Conservation (phyloP, 2,113 vertebrate species). For the Chauna torquata region DNA sequence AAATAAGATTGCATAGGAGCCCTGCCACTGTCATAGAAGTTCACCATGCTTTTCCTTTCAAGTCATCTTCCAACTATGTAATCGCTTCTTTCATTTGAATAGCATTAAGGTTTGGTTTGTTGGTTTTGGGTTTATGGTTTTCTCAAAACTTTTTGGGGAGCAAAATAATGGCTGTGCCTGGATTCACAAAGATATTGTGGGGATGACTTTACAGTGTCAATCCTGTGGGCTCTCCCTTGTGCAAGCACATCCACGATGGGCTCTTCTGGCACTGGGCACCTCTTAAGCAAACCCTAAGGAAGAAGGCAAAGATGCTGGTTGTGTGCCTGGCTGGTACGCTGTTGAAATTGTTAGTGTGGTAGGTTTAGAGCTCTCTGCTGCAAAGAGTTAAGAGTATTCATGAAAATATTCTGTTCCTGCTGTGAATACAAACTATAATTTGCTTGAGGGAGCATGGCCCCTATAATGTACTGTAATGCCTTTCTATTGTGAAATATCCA, state of each 20-base stretch:
- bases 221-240: background rate
- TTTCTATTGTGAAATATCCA: slow-evolving; percentile 66
- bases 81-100: slow-evolving; percentile 17
- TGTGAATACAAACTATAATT: background rate
- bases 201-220: background rate
- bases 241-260: fast-evolving
- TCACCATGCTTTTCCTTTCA: background rate
- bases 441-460: background rate
- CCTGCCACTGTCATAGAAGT: slow-evolving; percentile 9
- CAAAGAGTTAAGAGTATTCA: background rate
- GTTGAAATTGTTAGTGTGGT: fast-evolving
- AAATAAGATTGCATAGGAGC: too few relatives aligned
- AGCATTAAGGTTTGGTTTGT: slow-evolving; percentile 7
- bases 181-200: too few relatives aligned
- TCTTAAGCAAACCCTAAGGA: fast-evolving
- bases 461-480: slow-evolving; percentile 44
- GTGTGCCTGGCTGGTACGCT: background rate
- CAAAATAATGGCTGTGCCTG: background rate
- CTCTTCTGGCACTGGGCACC: background rate
- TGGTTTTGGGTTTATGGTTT: background rate
- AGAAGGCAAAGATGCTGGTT: background rate
- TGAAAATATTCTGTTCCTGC: background rate
- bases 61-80: background rate
- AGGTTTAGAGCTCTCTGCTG: background rate
- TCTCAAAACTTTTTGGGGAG: background rate